Evolutionary conservation across 2,888 invertebrate species (phyloP).

Genomic region (Thymelicus lineola): DNA sequence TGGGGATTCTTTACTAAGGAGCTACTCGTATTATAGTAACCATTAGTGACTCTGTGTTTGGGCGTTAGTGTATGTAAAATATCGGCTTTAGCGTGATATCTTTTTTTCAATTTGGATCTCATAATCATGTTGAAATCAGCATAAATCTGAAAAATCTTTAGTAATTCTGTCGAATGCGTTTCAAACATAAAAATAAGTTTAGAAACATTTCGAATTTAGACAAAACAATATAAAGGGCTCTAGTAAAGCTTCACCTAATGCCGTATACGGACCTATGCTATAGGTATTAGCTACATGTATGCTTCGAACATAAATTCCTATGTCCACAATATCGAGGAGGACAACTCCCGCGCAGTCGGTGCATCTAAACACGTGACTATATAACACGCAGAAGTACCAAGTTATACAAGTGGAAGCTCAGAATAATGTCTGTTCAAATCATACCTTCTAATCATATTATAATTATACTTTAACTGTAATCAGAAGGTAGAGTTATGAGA

Average conservation of each 20-base stretch:
- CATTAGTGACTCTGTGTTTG: too few species aligned
- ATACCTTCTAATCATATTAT: neutral
- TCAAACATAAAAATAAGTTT: too few species aligned
- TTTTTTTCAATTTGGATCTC: too few species aligned
- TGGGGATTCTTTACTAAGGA: too few species aligned
- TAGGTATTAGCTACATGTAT: constrained; percentile 42
- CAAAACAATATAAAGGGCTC: neutral
- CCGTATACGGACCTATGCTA: constrained; percentile 18
- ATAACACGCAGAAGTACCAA: neutral
- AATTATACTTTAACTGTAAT: too few species aligned
- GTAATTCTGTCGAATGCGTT: too few species aligned
- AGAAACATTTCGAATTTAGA: neutral
- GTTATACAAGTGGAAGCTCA: neutral
- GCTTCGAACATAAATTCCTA: constrained; percentile 53
- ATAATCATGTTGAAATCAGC: too few species aligned
- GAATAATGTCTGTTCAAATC: neutral
- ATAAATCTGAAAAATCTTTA: too few species aligned
- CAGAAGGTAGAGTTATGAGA: too few species aligned
- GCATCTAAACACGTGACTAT: constrained; percentile 39
- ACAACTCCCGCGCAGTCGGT: constrained; percentile 59
- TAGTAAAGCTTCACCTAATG: neutral
- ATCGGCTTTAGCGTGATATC: too few species aligned
- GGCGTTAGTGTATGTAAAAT: too few species aligned
- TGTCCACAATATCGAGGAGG: constrained; percentile 46
- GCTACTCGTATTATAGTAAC: too few species aligned